These are phyloP conservation scores for Laticauda laticaudata DNA, from an alignment of 2,113 vertebrate genomes.

Conservation along the genomic window DNA sequence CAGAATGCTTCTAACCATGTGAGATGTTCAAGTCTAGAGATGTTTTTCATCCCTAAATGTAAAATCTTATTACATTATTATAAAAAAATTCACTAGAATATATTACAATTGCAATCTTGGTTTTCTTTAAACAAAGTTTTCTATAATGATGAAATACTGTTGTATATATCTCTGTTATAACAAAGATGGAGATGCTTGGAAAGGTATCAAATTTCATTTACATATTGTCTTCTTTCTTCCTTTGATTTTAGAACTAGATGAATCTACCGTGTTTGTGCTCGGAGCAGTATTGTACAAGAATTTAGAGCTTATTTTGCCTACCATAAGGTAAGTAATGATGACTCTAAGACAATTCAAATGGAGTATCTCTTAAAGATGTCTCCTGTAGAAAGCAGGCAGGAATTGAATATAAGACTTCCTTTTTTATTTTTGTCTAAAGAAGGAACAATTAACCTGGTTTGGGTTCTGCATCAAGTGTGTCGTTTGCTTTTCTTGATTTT, in stretches of 20 bases:
- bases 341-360: slow-evolving; percentile 21
- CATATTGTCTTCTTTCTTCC: slow-evolving; percentile 16
- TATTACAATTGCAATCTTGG: slow-evolving; percentile 15
- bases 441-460: background rate
- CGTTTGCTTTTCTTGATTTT: background rate
- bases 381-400: slow-evolving; percentile 35
- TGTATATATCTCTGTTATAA: background rate
- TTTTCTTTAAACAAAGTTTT: slow-evolving; percentile 41
- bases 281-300: slow-evolving; percentile 99
- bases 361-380: slow-evolving; percentile 18
- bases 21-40: background rate
- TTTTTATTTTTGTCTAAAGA: background rate
- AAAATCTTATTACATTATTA: slow-evolving; percentile 21
- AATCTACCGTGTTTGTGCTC: slow-evolving; percentile 94
- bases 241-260: slow-evolving; percentile 83
- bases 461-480: background rate
- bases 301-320: slow-evolving; percentile 94
- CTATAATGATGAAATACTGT: slow-evolving; percentile 14
- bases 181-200: background rate
- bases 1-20: slow-evolving; percentile 28
- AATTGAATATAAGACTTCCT: background rate
- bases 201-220: slow-evolving; percentile 1
- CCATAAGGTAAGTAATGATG: slow-evolving; percentile 86
- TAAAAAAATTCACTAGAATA: slow-evolving; percentile 4
- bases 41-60: background rate